Percentiles rank a stretch among this genome's conserved stretches.
Conservation (phyloP, 2,797 vertebrate species). For the Spea hammondii region DNA sequence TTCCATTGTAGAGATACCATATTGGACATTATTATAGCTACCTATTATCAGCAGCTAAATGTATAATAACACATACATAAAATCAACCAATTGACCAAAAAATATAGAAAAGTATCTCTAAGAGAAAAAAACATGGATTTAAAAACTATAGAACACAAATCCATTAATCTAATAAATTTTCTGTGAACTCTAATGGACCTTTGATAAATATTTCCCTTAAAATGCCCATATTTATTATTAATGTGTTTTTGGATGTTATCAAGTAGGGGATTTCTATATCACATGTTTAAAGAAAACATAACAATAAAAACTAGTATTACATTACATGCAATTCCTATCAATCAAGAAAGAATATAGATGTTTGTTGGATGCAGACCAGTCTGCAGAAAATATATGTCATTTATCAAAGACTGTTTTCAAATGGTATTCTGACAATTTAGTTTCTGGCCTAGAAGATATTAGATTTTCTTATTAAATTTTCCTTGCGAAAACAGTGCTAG, state of each 20-base stretch:
- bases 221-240: not conserved
- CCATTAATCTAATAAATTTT: too few species aligned
- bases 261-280: not conserved
- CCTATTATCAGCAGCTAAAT: not conserved
- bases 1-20: not conserved
- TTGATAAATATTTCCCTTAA: not conserved
- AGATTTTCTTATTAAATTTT: constrained; percentile 4
- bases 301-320: not conserved
- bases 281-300: not conserved
- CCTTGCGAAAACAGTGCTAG: not conserved
- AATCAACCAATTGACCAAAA: not conserved
- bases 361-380: not conserved
- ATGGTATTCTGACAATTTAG: constrained; percentile 10
- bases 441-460: constrained; percentile 4
- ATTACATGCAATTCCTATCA: not conserved
- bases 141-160: not conserved
- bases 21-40: not conserved
- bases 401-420: constrained; percentile 12
- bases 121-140: not conserved
- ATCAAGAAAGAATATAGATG: constrained; percentile 13
- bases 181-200: too few species aligned
- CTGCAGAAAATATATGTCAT: constrained; percentile 7
- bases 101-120: not conserved
- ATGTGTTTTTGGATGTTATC: constrained; percentile 18
- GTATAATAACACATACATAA: not conserved